Conservation (phyloP, 2,797 vertebrate species). For the Phylloscopus collybita region DNA sequence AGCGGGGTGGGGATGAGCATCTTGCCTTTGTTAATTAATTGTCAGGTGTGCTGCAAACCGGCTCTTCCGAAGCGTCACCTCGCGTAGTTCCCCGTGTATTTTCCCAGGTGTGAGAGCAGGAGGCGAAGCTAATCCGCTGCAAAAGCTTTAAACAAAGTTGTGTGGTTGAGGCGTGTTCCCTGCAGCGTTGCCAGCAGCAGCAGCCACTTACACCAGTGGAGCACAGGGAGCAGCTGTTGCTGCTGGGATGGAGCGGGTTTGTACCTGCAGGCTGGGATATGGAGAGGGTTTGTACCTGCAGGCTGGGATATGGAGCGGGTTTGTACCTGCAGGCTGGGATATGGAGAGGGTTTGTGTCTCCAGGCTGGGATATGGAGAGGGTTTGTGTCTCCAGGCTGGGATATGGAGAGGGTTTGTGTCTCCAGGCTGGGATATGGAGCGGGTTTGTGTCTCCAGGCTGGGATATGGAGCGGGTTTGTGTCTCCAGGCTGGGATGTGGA, state of each 20-base stretch:
- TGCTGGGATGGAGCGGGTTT: background rate
- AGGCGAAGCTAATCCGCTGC: background rate
- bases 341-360: too few relatives aligned
- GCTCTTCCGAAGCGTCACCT: background rate
- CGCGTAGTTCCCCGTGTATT: too few relatives aligned
- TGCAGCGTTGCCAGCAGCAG: background rate
- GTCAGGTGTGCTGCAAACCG: background rate
- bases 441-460: too few relatives aligned
- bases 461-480: too few relatives aligned
- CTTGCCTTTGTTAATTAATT: background rate
- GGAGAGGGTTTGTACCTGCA: too few relatives aligned
- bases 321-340: background rate
- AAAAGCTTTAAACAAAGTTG: background rate
- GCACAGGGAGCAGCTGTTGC: background rate
- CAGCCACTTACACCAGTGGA: rapidly evolving
- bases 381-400: too few relatives aligned
- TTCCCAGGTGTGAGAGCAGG: background rate
- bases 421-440: too few relatives aligned
- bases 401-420: too few relatives aligned
- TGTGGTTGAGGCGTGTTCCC: background rate
- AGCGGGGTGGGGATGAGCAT: background rate
- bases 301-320: too few relatives aligned
- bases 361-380: too few relatives aligned
- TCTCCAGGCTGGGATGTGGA: too few relatives aligned
- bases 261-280: too few relatives aligned